Evolutionary conservation across 2,113 vertebrate species (phyloP), one percentile per base, ranked within the genome.

Genomic region (Lethenteron camtschaticum): DNA sequence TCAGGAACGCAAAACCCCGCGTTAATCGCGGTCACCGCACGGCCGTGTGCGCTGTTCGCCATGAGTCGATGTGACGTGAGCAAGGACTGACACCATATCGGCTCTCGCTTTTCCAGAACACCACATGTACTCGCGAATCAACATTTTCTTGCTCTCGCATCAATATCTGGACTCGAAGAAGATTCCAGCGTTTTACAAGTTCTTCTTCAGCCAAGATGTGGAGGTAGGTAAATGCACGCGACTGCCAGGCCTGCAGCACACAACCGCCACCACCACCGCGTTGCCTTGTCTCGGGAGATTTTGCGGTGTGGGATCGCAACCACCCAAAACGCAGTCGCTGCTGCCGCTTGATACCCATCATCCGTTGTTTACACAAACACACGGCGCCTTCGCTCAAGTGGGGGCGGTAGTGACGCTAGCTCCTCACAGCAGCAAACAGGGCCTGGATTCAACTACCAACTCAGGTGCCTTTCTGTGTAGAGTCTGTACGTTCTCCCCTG

Each of bases 151-250:
- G 63, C 10, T 66, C 63, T 66, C 63, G n/a, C 63, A 66, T 20
- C n/a, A 66, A 20, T 66, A 16, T 20, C 8, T 66, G n/a, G 63
- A 66, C 63, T 16, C 63, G 20, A 66, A 66, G 8, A 66, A 66
- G 20, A 20, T 66, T n/a, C 63, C 63, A 9, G 63, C 63, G n/a
- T 66, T 66, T 20, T 66, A 66, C 63, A 66, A 66, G 63, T 66
- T 66, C 63, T 66, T 66, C 63, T 66, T 66, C 63, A 16, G n/a
- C n/a, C 24, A n/a, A 9, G n/a, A 66, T n/a, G 63, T 20, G 20
- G 63, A 66, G 63, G 63, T 66, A 8, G n/a, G 63, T 16, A 24
- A 24, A 63, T 7, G 13, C 59, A 18, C 13, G 8, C 13, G 59
- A 66, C 41, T 5, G 41, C 41, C 41, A 41, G 41, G 41, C 41